Base-by-base conservation (phyloP, 2,888 invertebrate genomes). In the Listrodromus nycthemerus region DNA sequence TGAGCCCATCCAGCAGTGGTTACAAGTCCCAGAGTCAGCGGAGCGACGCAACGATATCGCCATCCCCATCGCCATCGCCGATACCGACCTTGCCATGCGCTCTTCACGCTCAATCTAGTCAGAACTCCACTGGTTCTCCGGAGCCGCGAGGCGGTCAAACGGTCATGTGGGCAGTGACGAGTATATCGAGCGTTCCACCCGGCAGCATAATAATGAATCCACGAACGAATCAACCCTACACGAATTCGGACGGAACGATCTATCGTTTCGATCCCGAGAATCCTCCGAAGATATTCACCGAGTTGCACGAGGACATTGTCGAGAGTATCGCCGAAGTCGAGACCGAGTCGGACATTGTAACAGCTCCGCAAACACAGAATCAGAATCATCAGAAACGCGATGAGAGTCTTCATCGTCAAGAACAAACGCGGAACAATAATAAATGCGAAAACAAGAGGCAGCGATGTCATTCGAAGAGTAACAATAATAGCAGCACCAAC, bases 141-240 rank as follows among this genome's bases (percentile, higher is more conserved):
- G 91, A 91, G 73, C 88, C 91, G 69, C 67, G 77, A 52, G 71
- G 71, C 67, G 87, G 85, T 85, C 91, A 93, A 82, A 94, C 95
- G 58, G 95, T 96, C 67, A 96, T 98, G 92, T 98, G 98, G 97
- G 97, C 98, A 71, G 97, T 98, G 74, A 97, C 97, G 45, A 97
- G 97, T 94, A 95, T 98, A 93, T 95, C 97, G 58, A 96, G 96
- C 86, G 98, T 98, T 83, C 98, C 98, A 71, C 95, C 96, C 78
- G 98, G 98, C 83, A 97, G 98, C 89, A 94, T 98, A 89, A 96
- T 98, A 89, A 97, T 98, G 92, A 97, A 98, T 93, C 98, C 98
- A 30, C 93, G 96, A 95, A 96, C 96, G 69, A 97, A 97, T 7
- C 96, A 96, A 74, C 96, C 97, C 0, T 95, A 96, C 66, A 96